phyloP scores from a whole-genome alignment of 2,888 invertebrate genomes.

The Epiblema foenella region DNA sequence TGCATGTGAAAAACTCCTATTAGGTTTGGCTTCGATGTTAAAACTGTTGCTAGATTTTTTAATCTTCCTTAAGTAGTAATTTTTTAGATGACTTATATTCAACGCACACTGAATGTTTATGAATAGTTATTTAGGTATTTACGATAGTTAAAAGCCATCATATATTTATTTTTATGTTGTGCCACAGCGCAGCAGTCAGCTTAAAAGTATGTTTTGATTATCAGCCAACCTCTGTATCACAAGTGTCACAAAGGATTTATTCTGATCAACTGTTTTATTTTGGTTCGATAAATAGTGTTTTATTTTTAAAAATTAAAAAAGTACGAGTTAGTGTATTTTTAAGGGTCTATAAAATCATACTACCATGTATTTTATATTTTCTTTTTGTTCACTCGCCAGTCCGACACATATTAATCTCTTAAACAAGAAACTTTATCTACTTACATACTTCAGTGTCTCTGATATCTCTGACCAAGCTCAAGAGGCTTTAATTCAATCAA shows the following conservation, averaged over 20 bases:
- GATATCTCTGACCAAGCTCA: conserved; percentile 28
- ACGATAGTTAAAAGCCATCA: no score
- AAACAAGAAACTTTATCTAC: conserved; percentile 26
- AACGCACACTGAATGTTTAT: no score
- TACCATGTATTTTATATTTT: background rate
- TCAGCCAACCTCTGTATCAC: background rate
- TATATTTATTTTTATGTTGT: no score
- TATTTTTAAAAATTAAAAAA: no score
- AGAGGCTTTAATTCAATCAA: conserved; percentile 68
- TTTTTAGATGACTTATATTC: no score
- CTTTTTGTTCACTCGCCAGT: background rate
- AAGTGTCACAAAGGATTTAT: background rate
- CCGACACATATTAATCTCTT: conserved; percentile 12
- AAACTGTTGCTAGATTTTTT: no score
- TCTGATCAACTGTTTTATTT: background rate
- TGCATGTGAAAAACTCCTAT: no score
- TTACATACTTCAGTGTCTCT: conserved; percentile 17
- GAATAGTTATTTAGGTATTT: no score
- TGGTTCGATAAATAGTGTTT: background rate
- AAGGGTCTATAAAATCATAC: background rate
- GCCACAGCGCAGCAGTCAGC: no score
- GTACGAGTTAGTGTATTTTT: no score
- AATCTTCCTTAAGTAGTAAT: no score
- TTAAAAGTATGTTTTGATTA: background rate
- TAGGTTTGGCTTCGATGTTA: no score